Evolutionary conservation across 2,113 vertebrate genomes (phyloP), one percentile per base, ranked within the genome.

Genomic region (Capra hircus): DNA sequence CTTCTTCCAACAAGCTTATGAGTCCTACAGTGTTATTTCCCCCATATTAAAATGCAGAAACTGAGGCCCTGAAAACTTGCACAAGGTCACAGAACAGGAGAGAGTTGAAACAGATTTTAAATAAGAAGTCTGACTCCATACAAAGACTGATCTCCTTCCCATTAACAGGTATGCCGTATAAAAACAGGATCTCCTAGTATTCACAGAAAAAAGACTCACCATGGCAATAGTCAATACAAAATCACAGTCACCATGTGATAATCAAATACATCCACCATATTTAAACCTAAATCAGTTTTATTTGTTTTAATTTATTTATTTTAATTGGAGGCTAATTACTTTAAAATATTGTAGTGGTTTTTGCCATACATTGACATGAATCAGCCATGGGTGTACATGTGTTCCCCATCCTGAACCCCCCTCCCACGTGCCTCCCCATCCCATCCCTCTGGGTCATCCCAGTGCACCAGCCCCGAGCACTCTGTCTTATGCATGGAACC

Each of bases 181-280:
- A 84, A 89, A 89, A 48, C 4, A 97, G 15, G 5, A 36, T 88
- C 83, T 92, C 85, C 50, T 19, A 88, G 45, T 30, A 33, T 57
- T 33, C 84, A 87, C 86, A 94, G 74, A 96, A 84, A 92, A 83
- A 83, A 5, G 6, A 87, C 2, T 27, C 30, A 84, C 27, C 13
- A 92, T 88, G 57, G 48, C 45, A 94, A n/a, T 3, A 83, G 28
- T 82, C 64, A 90, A 80, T 60, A 43, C 40, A 96, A 97, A 96
- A 53, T 64, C 45, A 90, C 83, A 94, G 25, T 64, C 8, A 36
- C 13, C 5, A n/a, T 28, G 25, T 81, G 87, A 67, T 62, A 88
- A 94, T 62, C 23, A 74, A 81, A 59, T 52, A 19, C 25, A 9
- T 77, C 27, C 60, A 30, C 53, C n/a, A 25, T 74, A 67, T 10